phyloP scores from a whole-genome alignment of 2,797 vertebrate species.

The Pseudocheirus occidentalis region DNA sequence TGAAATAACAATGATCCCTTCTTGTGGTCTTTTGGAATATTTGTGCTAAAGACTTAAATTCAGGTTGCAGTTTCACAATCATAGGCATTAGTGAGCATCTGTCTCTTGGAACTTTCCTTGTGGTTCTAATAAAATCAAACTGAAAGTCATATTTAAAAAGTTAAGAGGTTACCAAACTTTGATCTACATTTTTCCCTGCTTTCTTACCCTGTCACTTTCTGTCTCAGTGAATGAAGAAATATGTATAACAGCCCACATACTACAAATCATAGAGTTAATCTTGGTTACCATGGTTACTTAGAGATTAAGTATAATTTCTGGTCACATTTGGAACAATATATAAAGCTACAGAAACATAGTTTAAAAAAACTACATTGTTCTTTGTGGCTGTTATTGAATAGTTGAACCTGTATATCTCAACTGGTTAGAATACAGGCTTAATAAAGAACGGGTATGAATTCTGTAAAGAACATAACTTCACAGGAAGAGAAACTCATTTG shows the following conservation, averaged over 20 bases:
- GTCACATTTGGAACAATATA: conserved; percentile 31
- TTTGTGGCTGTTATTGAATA: background rate
- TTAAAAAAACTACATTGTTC: background rate
- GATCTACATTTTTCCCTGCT: background rate
- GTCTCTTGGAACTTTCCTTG: background rate
- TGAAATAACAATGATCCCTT: background rate
- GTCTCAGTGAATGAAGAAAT: conserved; percentile 17
- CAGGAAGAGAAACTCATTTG: background rate
- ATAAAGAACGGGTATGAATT: background rate
- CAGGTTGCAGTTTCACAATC: background rate
- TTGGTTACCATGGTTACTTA: conserved; percentile 4
- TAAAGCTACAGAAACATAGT: background rate
- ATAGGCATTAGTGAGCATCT: background rate
- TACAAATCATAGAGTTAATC: background rate
- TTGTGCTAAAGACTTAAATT: background rate
- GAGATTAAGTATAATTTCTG: background rate
- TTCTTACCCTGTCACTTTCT: background rate
- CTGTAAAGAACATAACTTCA: background rate
- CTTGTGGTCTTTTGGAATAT: background rate
- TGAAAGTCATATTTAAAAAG: background rate
- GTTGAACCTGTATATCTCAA: background rate
- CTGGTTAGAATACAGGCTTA: background rate
- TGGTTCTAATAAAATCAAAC: background rate
- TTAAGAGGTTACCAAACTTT: background rate
- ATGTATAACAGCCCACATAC: conserved; percentile 7